Conservation (phyloP, 2,888 invertebrate species). For the Apamea crenata region DNA sequence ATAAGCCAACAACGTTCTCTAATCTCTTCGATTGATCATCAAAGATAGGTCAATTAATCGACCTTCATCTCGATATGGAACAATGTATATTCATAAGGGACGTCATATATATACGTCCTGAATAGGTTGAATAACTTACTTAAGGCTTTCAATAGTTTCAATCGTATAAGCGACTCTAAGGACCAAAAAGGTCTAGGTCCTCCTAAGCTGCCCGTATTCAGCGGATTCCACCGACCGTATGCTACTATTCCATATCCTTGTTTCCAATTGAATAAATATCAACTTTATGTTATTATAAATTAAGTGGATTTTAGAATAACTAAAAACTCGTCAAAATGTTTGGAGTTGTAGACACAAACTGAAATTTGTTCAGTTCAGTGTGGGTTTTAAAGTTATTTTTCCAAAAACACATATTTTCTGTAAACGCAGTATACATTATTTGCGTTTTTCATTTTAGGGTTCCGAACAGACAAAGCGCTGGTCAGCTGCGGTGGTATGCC, state of each 20-base stretch:
- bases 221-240: background rate
- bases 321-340: background rate
- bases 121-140: conserved; percentile 15
- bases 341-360: background rate
- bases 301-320: background rate
- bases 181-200: background rate
- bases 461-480: conserved; percentile 93
- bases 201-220: background rate
- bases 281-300: too few relatives aligned
- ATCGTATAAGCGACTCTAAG: conserved; percentile 2
- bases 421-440: background rate
- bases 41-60: conserved; percentile 5
- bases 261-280: background rate
- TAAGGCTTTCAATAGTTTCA: background rate
- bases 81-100: conserved; percentile 35
- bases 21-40: conserved; percentile 20
- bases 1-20: background rate
- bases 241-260: background rate
- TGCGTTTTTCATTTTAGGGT: conserved; percentile 73
- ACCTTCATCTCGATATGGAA: conserved; percentile 21
- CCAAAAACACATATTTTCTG: background rate
- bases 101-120: conserved; percentile 35
- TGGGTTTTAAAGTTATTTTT: background rate
- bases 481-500: conserved; percentile 95
- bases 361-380: background rate